phyloP scores from a whole-genome alignment of 2,113 vertebrate genomes.

The Circaetus cinerascens region DNA sequence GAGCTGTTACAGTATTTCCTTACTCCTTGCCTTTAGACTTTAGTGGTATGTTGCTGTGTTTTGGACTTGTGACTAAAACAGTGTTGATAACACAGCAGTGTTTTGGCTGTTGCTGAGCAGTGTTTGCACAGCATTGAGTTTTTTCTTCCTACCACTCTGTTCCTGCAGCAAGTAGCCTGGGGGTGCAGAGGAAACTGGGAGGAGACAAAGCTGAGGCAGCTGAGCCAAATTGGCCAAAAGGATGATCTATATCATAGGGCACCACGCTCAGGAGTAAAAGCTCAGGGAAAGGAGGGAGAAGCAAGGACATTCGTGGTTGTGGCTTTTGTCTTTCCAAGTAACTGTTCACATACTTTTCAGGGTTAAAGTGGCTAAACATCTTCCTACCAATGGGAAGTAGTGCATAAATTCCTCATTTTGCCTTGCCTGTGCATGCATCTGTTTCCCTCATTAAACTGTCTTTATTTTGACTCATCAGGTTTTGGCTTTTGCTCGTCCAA shows the following conservation, averaged over 20 bases:
- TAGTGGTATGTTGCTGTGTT: neutral
- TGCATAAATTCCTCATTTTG: neutral
- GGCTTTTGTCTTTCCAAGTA: neutral
- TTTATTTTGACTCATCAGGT: neutral
- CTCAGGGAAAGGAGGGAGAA: neutral
- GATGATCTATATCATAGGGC: neutral
- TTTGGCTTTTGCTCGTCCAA: neutral
- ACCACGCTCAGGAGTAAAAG: neutral
- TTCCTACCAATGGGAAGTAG: neutral
- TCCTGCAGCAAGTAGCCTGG: neutral
- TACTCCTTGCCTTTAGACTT: neutral
- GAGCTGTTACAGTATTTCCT: neutral
- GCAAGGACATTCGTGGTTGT: neutral
- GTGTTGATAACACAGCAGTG: neutral
- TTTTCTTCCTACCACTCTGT: neutral
- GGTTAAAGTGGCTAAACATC: neutral
- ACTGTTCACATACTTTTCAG: accelerated
- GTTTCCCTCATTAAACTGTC: neutral
- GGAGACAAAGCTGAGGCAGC: neutral
- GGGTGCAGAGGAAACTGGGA: neutral
- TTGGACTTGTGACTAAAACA: neutral
- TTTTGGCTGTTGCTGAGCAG: neutral
- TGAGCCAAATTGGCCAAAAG: neutral
- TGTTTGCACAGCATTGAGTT: neutral
- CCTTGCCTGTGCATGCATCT: neutral